Conservation (phyloP, 1,140 invertebrate species). For the Drosophila melanogaster region Release_6_plus_ISO1_MT NT_033777.3:13181001-13181500, state of each 20-base stretch:
- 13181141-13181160: no score
- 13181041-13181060: no score
- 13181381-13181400: slow-evolving; percentile 49
- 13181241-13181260: neutral
- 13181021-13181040: no score
- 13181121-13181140: no score
- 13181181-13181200: no score
- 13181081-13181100: no score
- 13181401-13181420: slow-evolving; percentile 40
- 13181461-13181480: slow-evolving; percentile 51
- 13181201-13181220: neutral
- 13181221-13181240: neutral
- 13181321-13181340: neutral
- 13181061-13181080: no score
- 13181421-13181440: slow-evolving; percentile 37
- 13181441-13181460: slow-evolving; percentile 15
- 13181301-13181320: neutral
- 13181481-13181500: slow-evolving; percentile 36
- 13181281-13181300: neutral
- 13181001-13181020: no score
- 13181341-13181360: slow-evolving; percentile 34
- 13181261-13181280: no score
- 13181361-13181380: slow-evolving; percentile 49
- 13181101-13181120: no score
- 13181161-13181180: no score